Conservation (phyloP, 2,888 invertebrate genomes). For the Gnatocerus cornutus region DNA sequence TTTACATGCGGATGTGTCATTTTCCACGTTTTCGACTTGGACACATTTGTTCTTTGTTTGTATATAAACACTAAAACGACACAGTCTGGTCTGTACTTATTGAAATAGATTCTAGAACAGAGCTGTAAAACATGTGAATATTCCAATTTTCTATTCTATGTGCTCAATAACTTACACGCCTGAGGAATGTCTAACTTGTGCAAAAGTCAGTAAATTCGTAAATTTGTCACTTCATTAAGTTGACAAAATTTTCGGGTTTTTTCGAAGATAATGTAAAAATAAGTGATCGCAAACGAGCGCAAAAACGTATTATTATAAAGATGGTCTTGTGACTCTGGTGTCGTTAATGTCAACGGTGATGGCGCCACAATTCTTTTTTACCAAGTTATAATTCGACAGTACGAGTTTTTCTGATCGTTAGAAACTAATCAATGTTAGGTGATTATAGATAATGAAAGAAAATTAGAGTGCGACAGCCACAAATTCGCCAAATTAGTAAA, state of each 20-base stretch:
- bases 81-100: slow-evolving; percentile 4
- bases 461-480: background rate
- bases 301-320: background rate
- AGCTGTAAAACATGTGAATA: background rate
- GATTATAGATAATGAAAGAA: background rate
- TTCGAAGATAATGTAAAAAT: background rate
- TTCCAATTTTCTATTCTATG: too few relatives aligned
- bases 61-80: slow-evolving; percentile 22
- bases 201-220: background rate
- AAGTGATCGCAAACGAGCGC: slow-evolving; percentile 3
- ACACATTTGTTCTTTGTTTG: slow-evolving; percentile 24
- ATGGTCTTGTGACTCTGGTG: background rate
- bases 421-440: background rate
- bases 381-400: background rate
- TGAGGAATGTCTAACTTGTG: too few relatives aligned
- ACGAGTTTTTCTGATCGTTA: slow-evolving; percentile 4
- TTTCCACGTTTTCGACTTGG: slow-evolving; percentile 23
- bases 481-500: background rate
- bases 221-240: background rate
- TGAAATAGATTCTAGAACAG: background rate
- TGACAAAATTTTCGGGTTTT: background rate
- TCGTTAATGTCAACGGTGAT: slow-evolving; percentile 2
- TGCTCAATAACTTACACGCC: too few relatives aligned
- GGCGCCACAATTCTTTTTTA: slow-evolving; percentile 5
- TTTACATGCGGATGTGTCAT: slow-evolving; percentile 27